Evolutionary conservation across 2,113 vertebrate species (phyloP), one percentile per base, ranked within the genome.

Genomic region (Periophthalmus modestus): DNA sequence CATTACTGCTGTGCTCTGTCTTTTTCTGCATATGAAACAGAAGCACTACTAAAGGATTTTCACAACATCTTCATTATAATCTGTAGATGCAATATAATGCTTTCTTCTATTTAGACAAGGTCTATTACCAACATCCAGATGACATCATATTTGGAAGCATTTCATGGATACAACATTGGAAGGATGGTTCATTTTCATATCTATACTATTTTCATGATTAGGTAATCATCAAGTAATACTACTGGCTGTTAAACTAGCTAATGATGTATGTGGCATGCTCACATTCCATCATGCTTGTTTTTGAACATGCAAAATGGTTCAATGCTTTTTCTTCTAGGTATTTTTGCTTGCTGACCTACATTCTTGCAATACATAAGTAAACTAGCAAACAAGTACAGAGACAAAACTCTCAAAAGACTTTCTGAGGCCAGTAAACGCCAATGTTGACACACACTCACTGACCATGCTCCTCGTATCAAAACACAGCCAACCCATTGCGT

Each of bases 381-480:
- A 0, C 23, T 7, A 18, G 73, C 69, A 66, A 73, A 72, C 77
- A 75, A 79, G 81, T 34, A 48, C 12, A 62, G 69, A 79, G 86
- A 80, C 77, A 84, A 66, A 89, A 78, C 76, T 10, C 39, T 43
- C 39, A 43, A 43, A 43, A 82, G 55, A 76, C 77, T 74, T 75
- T 54, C 57, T 16, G 52, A 75, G 54, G 12, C 89, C 7, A 10
- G 39, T 78, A 87, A 88, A 81, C 84, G 78, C 83, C 75, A 50
- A 61, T 79, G 85, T 63, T 91, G 91, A 90, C 85, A 77, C 68
- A 65, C 78, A 88, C 81, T 82, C 86, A 87, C 63, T 72, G 82
- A 76, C 91, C 89, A 73, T 71, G 84, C 73, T 19, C 69, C 54
- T 66, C 69, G 0, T 78, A 89, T 91, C 90, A 93, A 90, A 94